A percentile compares a stretch with the other conserved stretches of the same genome.
Evolutionary conservation across 2,113 vertebrate species (phyloP).

Genomic region (Scomber japonicus): DNA sequence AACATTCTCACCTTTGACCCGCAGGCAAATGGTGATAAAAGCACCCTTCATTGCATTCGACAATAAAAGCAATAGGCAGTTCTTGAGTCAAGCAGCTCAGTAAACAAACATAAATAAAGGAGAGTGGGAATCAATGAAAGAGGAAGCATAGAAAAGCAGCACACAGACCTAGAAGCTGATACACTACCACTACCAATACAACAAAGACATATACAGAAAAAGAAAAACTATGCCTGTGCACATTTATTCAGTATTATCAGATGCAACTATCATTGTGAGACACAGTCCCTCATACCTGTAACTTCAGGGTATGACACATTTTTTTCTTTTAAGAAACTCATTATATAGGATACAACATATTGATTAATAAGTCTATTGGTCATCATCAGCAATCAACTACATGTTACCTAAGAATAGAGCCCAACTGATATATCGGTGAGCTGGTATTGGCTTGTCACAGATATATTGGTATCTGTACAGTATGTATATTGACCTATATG

Average conservation of each 20-base stretch:
- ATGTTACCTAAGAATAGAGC: too few relatives aligned
- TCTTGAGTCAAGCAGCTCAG: conserved; percentile 79
- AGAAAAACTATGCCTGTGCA: background rate
- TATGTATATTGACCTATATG: too few relatives aligned
- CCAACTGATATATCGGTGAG: too few relatives aligned
- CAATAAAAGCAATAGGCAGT: conserved; percentile 84
- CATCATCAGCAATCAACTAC: too few relatives aligned
- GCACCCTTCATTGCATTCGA: conserved; percentile 84
- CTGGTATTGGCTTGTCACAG: too few relatives aligned
- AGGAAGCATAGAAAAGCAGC: conserved; percentile 65
- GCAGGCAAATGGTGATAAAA: conserved; percentile 86
- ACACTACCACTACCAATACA: conserved; percentile 24
- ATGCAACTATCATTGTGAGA: conserved; percentile 4
- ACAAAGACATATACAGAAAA: conserved; percentile 38
- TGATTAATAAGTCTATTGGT: too few relatives aligned
- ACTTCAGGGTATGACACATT: background rate
- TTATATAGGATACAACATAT: too few relatives aligned
- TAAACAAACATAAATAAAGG: conserved; percentile 85
- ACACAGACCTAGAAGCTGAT: conserved; percentile 44
- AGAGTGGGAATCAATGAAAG: conserved; percentile 80
- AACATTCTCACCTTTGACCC: conserved; percentile 85
- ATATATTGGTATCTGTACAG: too few relatives aligned
- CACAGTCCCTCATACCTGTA: too few relatives aligned
- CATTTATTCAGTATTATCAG: conserved; percentile 8
- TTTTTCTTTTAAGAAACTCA: background rate